Conservation (phyloP, 1,140 invertebrate genomes). For the Chionoecetes opilio region DNA sequence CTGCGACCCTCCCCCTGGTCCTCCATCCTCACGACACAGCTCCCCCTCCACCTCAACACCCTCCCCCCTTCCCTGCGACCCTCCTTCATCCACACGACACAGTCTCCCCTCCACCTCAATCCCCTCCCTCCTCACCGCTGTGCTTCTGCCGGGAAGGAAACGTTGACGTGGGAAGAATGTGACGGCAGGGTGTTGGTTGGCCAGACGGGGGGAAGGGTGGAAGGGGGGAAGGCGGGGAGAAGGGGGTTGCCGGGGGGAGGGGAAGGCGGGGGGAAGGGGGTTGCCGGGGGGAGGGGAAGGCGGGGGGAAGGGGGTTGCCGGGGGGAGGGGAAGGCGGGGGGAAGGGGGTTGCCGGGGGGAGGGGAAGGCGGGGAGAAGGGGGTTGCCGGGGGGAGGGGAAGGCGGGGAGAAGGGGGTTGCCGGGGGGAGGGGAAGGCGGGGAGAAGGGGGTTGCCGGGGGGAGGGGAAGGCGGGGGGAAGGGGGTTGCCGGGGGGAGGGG, state of each 20-base stretch:
- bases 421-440: no score
- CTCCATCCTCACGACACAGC: background rate
- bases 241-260: background rate
- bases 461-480: background rate
- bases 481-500: background rate
- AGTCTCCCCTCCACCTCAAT: no score
- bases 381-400: background rate
- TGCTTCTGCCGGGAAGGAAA: background rate
- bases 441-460: background rate
- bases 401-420: background rate
- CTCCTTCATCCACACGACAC: no score
- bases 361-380: background rate
- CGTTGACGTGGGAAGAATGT: constrained; percentile 27
- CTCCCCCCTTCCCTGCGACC: no score
- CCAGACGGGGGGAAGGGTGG: background rate
- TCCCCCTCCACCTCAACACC: background rate
- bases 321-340: background rate
- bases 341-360: no score
- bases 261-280: background rate
- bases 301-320: background rate
- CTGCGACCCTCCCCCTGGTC: background rate
- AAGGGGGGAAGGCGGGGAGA: background rate
- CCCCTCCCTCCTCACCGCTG: no score
- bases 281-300: no score
- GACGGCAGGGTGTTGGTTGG: background rate